Evolutionary conservation across 2,888 invertebrate species (phyloP), one percentile per base, ranked within the genome.

Genomic region (Meiosimyza platycephala): DNA sequence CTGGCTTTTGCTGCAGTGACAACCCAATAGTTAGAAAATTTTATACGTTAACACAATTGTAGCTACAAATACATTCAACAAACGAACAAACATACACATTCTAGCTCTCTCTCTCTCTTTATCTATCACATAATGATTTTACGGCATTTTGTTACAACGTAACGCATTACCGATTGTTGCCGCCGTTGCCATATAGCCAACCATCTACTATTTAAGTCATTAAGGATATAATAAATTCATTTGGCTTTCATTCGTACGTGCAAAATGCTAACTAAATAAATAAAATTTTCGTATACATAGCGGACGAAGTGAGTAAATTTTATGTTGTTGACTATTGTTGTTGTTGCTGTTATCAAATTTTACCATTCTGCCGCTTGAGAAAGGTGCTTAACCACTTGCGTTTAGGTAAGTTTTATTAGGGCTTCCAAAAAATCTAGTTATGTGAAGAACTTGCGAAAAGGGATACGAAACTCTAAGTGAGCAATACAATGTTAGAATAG

Each of bases 201-300:
- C 64, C 28, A 22, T 6, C 18, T 18, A 13, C 64, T 51, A 9
- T 82, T 82, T 78, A 80, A 82, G 81, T 84, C 81, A 84, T 84
- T 84, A 83, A 82, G 81, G 77, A 79, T 79, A 83, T 81, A 83
- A 83, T 82, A 84, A 83, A 84, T 84, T 83, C 79, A 84, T 84
- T 81, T 84, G 84, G 79, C 78, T 81, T 75, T 73, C 76, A 78
- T 57, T 71, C 47, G 22, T 73, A 75, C 71, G 72, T 75, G 78
- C 57, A 72, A 77, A 75, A 75, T 73, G 68, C 59, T 74, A 75
- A 74, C 73, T 71, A 63, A 74, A 74, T 68, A 72, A 64, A 74
- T 72, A 71, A 76, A 73, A 68, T 59, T 57, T 22, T 57, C 40
- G 16, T 48, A 48, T 22, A 16, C 28, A 28, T 28, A 28, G 28